A percentile compares a stretch with the other conserved stretches of the same genome.
Evolutionary conservation across 2,888 invertebrate genomes (phyloP).

Genomic region (Cyclophora albipunctata): DNA sequence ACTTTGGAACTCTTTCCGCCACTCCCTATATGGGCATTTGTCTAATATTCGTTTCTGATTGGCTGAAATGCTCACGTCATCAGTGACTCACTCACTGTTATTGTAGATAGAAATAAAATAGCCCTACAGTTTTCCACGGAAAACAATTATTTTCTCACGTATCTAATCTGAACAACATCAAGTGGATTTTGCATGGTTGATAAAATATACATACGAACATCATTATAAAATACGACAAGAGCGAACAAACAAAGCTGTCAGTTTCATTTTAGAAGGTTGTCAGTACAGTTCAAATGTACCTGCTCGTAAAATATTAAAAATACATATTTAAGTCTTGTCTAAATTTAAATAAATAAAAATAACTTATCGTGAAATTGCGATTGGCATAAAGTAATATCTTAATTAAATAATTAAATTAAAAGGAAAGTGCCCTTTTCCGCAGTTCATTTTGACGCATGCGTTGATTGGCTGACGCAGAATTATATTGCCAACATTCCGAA

Average conservation of each 20-base stretch:
- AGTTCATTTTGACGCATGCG: slow-evolving; percentile 68
- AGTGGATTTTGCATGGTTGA: slow-evolving; percentile 29
- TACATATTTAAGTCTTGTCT: neutral
- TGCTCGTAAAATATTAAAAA: no score
- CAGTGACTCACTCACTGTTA: slow-evolving; percentile 62
- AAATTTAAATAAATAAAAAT: no score
- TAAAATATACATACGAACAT: slow-evolving; percentile 18
- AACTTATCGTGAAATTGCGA: no score
- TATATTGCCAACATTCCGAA: slow-evolving; percentile 63
- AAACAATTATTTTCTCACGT: slow-evolving; percentile 33
- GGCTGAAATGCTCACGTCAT: slow-evolving; percentile 57
- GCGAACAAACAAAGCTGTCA: slow-evolving; percentile 36
- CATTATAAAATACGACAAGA: slow-evolving; percentile 26
- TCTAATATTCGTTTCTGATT: slow-evolving; percentile 72
- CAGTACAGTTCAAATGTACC: neutral
- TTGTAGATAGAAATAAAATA: slow-evolving; percentile 36
- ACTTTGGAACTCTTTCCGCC: slow-evolving; percentile 52
- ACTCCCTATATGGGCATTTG: slow-evolving; percentile 80
- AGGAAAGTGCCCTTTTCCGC: slow-evolving; percentile 44
- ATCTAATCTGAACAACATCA: slow-evolving; percentile 35
- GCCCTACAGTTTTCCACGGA: slow-evolving; percentile 34
- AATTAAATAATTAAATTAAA: slow-evolving; percentile 12
- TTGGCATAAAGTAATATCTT: neutral
- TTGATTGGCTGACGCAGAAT: slow-evolving; percentile 60
- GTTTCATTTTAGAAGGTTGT: slow-evolving; percentile 28